Evolutionary conservation across 2,797 vertebrate species (phyloP).

Genomic region (Pelochelys cantorii): DNA sequence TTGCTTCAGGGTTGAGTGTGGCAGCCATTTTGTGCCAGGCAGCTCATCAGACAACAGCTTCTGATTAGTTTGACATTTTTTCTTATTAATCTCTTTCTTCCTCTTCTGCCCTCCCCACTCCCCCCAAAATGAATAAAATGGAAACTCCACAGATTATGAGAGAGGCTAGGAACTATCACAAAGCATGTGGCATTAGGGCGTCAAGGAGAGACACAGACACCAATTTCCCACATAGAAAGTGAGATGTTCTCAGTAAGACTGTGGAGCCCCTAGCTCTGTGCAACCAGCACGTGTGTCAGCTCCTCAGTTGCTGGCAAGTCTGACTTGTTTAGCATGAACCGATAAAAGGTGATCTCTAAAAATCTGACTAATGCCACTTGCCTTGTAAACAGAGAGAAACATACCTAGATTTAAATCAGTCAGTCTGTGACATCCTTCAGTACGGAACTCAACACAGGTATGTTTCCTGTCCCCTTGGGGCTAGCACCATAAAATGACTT

Average conservation of each 20-base stretch:
- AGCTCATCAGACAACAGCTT: not conserved
- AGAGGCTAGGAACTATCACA: conserved; percentile 54
- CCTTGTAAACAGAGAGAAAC: conserved; percentile 41
- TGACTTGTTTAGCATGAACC: conserved; percentile 57
- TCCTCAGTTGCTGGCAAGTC: conserved; percentile 69
- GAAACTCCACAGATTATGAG: conserved; percentile 48
- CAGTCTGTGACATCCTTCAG: not conserved
- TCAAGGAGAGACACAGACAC: fast-evolving
- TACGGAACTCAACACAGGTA: not conserved
- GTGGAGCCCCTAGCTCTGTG: conserved; percentile 17
- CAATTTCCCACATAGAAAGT: conserved; percentile 8
- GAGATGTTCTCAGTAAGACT: too few relatives aligned
- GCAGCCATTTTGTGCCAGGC: not conserved
- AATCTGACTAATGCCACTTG: conserved; percentile 71
- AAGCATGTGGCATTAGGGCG: conserved; percentile 39
- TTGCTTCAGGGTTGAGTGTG: not conserved
- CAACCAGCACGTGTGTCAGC: conserved; percentile 63
- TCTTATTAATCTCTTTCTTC: conserved; percentile 52
- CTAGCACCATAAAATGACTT: not conserved
- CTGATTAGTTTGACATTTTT: conserved; percentile 14
- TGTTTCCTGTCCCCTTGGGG: not conserved
- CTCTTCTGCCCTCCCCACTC: not conserved
- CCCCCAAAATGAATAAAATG: conserved; percentile 34
- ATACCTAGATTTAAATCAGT: conserved; percentile 18
- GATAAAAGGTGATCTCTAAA: conserved; percentile 70